These are phyloP conservation scores for Crepidodera aurea DNA, from an alignment of 2,888 invertebrate genomes.

Conservation along the genomic window DNA sequence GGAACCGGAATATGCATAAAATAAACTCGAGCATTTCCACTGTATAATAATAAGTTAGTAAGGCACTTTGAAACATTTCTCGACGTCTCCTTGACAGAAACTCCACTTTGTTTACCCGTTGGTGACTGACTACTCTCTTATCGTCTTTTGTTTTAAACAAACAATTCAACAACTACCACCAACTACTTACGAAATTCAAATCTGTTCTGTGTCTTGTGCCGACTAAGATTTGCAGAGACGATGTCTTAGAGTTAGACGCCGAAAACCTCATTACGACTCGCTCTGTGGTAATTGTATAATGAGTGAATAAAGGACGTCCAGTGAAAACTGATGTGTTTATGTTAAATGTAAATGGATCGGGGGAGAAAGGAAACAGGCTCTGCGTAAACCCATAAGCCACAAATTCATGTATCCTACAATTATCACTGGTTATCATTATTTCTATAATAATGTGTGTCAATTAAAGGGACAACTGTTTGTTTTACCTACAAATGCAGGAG, in stretches of 20 bases:
- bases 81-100: slow-evolving; percentile 1
- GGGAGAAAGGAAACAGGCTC: too few relatives aligned
- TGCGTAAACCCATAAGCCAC: too few relatives aligned
- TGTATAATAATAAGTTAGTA: slow-evolving; percentile 19
- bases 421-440: too few relatives aligned
- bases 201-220: slow-evolving; percentile 23
- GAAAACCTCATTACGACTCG: neutral
- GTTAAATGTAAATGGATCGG: too few relatives aligned
- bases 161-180: slow-evolving; percentile 37
- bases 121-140: slow-evolving; percentile 22
- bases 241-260: too few relatives aligned
- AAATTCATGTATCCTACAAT: too few relatives aligned
- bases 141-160: slow-evolving; percentile 33
- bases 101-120: slow-evolving; percentile 24
- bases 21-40: slow-evolving; percentile 3
- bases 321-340: too few relatives aligned
- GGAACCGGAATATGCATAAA: slow-evolving; percentile 7
- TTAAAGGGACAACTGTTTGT: too few relatives aligned
- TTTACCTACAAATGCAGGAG: too few relatives aligned
- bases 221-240: neutral
- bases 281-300: neutral
- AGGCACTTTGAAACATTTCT: slow-evolving; percentile 18
- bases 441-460: too few relatives aligned
- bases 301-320: neutral
- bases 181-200: slow-evolving; percentile 37